Percentiles rank a stretch among this genome's conserved stretches.
phyloP scores from a whole-genome alignment of 2,113 vertebrate species.

The Festucalex cinctus region DNA sequence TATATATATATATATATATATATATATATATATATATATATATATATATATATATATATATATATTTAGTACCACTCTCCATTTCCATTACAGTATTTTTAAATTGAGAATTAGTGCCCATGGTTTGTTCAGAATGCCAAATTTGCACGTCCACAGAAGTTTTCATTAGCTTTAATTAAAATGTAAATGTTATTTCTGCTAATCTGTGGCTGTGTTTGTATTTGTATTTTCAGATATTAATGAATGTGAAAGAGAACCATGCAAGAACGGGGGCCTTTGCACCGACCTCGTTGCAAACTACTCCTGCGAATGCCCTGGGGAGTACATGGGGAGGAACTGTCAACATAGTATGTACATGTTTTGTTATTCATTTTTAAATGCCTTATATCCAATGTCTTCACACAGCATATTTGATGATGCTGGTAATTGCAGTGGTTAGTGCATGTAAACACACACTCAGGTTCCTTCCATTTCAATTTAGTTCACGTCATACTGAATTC shows the following conservation, averaged over 20 bases:
- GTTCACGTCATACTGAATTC: neutral
- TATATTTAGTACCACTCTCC: no score
- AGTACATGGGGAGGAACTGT: constrained; percentile 98
- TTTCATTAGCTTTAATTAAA: neutral
- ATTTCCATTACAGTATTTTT: no score
- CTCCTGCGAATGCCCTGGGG: constrained; percentile 95
- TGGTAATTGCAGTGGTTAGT: no score
- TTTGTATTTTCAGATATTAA: constrained; percentile 82
- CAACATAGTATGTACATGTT: constrained; percentile 87
- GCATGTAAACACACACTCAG: neutral
- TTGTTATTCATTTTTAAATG: constrained; percentile 17
- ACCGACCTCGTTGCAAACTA: constrained; percentile 96
- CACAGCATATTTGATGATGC: constrained; percentile 15
- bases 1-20: no score
- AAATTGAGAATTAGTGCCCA: neutral
- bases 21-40: no score
- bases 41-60: no score
- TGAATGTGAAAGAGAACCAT: constrained; percentile 92
- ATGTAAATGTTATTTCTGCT: neutral
- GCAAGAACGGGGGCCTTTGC: constrained; percentile 94
- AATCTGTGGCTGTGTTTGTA: neutral
- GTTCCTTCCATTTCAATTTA: neutral
- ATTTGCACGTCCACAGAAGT: neutral
- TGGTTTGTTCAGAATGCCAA: neutral
- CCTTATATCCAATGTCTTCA: constrained; percentile 6